phyloP scores from a whole-genome alignment of 1,140 invertebrate species.

The Trichonephila clavipes region DNA sequence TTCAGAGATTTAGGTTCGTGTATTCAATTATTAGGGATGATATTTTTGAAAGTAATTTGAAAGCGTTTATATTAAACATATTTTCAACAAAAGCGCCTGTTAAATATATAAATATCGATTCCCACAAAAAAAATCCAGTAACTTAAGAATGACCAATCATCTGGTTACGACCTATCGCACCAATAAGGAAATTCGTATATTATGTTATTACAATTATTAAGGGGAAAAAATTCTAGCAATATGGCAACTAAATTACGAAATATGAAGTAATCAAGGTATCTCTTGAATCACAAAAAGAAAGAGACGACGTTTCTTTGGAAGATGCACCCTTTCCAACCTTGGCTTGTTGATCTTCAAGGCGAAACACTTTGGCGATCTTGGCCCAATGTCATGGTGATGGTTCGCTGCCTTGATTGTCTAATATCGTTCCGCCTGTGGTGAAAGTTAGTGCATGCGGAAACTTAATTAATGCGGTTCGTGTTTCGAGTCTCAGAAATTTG shows the following conservation, averaged over 20 bases:
- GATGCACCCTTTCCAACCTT: neutral
- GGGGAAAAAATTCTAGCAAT: neutral
- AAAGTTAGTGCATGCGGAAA: conserved; percentile 12
- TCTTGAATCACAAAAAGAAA: neutral
- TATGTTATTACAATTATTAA: neutral
- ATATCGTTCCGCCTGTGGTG: neutral
- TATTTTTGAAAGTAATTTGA: no score
- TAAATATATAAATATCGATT: no score
- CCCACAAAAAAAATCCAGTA: no score
- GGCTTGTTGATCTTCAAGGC: neutral
- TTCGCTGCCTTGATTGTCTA: neutral
- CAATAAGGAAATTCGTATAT: neutral
- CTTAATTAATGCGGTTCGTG: neutral
- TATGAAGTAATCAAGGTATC: neutral
- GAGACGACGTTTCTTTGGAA: neutral
- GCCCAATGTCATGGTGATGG: conserved; percentile 23
- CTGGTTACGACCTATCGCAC: neutral
- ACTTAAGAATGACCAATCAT: neutral
- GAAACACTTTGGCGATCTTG: neutral
- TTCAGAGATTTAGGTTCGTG: no score
- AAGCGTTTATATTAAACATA: no score
- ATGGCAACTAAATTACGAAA: neutral
- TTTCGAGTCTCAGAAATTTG: neutral
- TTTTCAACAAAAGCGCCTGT: no score
- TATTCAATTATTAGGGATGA: no score